phyloP scores from a whole-genome alignment of 2,888 invertebrate genomes.

The Lepeophtheirus nordmannii region DNA sequence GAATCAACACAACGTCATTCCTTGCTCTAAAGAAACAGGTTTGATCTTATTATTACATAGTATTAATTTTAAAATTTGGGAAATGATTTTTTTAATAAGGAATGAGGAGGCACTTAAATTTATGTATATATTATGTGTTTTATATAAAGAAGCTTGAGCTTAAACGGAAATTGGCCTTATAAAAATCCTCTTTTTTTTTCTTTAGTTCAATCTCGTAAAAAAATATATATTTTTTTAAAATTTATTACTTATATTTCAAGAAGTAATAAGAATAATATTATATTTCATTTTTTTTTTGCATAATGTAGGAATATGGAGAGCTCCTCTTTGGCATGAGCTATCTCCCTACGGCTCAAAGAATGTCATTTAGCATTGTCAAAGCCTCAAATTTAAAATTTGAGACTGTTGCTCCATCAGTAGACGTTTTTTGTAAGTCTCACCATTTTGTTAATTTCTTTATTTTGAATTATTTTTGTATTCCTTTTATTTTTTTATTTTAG shows the following conservation, averaged over 20 bases:
- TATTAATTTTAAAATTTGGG: neutral
- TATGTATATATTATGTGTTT: neutral
- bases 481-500: slow-evolving; percentile 29
- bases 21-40: slow-evolving; percentile 10
- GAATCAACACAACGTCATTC: neutral
- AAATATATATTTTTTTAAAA: neutral
- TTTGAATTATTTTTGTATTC: too few species aligned
- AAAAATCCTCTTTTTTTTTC: neutral
- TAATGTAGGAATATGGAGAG: slow-evolving; percentile 38
- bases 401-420: slow-evolving; percentile 31
- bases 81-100: neutral
- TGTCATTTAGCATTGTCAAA: slow-evolving; percentile 65
- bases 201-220: neutral
- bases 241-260: slow-evolving; percentile 1
- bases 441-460: neutral
- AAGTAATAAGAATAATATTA: neutral
- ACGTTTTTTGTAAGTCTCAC: slow-evolving; percentile 35
- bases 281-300: neutral
- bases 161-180: neutral
- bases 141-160: neutral
- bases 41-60: neutral
- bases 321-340: slow-evolving; percentile 68
- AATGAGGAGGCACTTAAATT: neutral
- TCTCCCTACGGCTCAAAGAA: slow-evolving; percentile 67
- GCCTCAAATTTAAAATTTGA: slow-evolving; percentile 51